phyloP scores from a whole-genome alignment of 2,797 vertebrate species.

The Eurystomus glaucurus region DNA sequence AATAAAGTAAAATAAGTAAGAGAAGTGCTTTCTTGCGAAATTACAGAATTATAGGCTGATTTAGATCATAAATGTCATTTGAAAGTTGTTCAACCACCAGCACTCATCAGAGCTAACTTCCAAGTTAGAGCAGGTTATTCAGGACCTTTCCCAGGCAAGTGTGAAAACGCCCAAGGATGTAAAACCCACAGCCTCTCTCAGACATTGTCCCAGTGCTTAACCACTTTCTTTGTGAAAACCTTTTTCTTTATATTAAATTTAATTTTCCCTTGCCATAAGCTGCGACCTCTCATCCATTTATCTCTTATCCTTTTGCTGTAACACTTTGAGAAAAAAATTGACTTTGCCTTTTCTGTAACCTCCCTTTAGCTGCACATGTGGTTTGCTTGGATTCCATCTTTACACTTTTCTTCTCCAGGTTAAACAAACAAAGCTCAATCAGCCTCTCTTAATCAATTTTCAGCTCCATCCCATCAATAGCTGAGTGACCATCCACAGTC shows the following conservation, averaged over 20 bases:
- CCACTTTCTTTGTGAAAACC: background rate
- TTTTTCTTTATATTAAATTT: background rate
- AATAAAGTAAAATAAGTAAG: background rate
- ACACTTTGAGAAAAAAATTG: background rate
- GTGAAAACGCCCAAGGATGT: background rate
- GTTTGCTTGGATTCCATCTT: background rate
- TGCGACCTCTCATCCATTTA: background rate
- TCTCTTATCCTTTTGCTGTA: background rate
- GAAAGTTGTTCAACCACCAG: background rate
- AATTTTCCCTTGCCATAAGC: background rate
- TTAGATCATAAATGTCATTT: background rate
- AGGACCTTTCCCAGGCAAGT: background rate
- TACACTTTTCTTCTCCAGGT: background rate
- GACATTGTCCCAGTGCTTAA: background rate
- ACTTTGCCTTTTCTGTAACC: background rate
- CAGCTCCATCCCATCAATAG: background rate
- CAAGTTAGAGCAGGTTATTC: background rate
- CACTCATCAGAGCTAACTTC: background rate
- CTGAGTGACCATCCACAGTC: background rate
- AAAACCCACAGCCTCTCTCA: background rate
- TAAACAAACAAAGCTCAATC: background rate
- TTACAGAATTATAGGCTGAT: background rate
- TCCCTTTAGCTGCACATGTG: background rate
- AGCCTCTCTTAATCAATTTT: background rate
- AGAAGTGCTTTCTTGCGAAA: background rate